Percentiles rank a stretch among this genome's conserved stretches.
These are phyloP conservation scores for Penaeus chinensis DNA, from an alignment of 1,140 invertebrate genomes.

Conservation along the genomic window DNA sequence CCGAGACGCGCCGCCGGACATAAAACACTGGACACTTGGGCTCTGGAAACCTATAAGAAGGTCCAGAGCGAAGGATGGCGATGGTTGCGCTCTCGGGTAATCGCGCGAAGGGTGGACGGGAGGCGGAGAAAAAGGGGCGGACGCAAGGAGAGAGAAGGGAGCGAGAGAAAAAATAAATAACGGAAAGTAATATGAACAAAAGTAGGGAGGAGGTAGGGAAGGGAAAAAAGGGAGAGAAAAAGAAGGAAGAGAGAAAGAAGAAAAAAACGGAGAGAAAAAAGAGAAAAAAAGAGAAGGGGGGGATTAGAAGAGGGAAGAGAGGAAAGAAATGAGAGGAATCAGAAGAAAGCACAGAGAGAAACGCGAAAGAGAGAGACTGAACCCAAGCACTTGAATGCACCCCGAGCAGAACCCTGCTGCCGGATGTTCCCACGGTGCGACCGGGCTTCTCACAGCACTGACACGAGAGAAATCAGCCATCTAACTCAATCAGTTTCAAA, in stretches of 20 bases:
- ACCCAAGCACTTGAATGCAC: too few relatives aligned
- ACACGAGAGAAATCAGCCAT: too few relatives aligned
- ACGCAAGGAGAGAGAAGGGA: not conserved
- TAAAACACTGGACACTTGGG: too few relatives aligned
- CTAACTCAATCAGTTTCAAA: too few relatives aligned
- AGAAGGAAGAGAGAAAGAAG: not conserved
- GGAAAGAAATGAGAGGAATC: not conserved
- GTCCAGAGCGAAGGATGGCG: too few relatives aligned
- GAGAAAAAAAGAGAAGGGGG: slow-evolving; percentile 4
- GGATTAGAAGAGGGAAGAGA: not conserved
- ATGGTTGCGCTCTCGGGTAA: too few relatives aligned
- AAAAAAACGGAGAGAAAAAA: not conserved
- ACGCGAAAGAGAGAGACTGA: not conserved
- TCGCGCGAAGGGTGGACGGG: not conserved
- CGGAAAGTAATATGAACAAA: not conserved
- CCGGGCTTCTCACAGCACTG: too few relatives aligned
- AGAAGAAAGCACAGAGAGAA: not conserved
- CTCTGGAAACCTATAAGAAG: too few relatives aligned
- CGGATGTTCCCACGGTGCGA: too few relatives aligned
- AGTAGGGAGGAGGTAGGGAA: not conserved
- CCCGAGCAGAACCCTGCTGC: too few relatives aligned
- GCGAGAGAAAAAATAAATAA: not conserved
- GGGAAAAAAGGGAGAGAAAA: not conserved
- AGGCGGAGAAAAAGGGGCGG: not conserved
- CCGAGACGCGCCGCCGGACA: too few relatives aligned